Conservation (phyloP, 2,797 vertebrate species). For the Tenualosa ilisha region DNA sequence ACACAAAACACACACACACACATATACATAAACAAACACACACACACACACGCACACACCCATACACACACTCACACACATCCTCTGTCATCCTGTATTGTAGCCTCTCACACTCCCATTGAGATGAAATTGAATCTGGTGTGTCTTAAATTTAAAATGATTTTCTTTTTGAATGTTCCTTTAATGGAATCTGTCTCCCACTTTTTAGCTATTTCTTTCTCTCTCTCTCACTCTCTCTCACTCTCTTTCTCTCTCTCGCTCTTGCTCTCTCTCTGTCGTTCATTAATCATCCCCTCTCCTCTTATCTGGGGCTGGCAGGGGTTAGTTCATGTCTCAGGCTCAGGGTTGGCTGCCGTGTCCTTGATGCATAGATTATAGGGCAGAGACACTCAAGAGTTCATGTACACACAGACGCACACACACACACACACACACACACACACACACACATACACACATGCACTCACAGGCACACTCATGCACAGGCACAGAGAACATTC, state of each 20-base stretch:
- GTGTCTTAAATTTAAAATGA: neutral
- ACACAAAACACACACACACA: neutral
- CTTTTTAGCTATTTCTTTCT: neutral
- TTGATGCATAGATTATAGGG: conserved; percentile 31
- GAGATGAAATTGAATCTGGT: conserved; percentile 36
- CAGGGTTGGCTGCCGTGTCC: conserved; percentile 23
- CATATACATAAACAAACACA: conserved; percentile 18
- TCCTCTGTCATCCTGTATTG: neutral
- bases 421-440: neutral
- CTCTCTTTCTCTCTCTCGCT: neutral
- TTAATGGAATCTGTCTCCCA: neutral
- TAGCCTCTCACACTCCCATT: neutral
- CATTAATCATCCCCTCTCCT: conserved; percentile 62
- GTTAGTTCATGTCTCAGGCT: conserved; percentile 23
- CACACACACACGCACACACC: conserved; percentile 26
- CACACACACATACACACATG: neutral
- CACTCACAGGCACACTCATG: neutral
- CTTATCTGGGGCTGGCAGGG: conserved; percentile 24
- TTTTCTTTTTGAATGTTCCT: conserved; percentile 4
- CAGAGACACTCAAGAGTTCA: neutral
- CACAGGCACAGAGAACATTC: neutral
- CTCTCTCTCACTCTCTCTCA: conserved; percentile 48
- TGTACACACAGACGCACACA: neutral
- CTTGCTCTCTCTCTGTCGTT: conserved; percentile 28
- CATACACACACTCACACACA: neutral